Evolutionary conservation across 1,140 invertebrate species (phyloP).

Genomic region (Drosophila nannoptera): DNA sequence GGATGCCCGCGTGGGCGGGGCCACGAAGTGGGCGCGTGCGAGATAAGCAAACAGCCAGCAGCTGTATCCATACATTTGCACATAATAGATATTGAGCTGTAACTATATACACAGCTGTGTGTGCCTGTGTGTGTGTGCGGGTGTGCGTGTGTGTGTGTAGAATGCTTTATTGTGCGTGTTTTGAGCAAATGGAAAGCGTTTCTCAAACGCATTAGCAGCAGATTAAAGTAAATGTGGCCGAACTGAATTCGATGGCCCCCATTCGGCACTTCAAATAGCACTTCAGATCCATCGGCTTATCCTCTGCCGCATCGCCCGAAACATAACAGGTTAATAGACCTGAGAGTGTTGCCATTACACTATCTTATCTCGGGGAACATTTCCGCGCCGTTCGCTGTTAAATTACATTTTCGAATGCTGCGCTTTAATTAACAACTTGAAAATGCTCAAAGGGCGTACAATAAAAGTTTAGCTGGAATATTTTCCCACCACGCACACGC

Average conservation of each 20-base stretch:
- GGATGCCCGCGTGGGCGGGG: constrained; percentile 14
- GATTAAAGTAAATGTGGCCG: constrained; percentile 31
- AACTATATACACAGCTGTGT: constrained; percentile 4
- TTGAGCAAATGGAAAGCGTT: constrained; percentile 59
- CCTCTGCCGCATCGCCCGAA: not conserved
- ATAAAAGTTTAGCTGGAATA: too few species aligned
- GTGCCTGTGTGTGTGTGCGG: not conserved
- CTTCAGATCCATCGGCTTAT: not conserved
- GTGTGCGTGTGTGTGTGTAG: constrained; percentile 31
- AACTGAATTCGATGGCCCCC: constrained; percentile 14
- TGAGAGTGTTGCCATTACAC: not conserved
- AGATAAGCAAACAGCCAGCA: constrained; percentile 61
- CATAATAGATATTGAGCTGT: constrained; percentile 63
- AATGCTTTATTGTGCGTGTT: constrained; percentile 36
- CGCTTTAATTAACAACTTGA: not conserved
- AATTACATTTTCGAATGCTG: not conserved
- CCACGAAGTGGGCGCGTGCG: constrained; percentile 45
- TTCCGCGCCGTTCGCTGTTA: not conserved
- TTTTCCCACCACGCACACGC: too few species aligned
- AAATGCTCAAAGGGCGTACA: too few species aligned
- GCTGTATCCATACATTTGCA: constrained; percentile 65
- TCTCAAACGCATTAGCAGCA: constrained; percentile 40
- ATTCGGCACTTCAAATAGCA: constrained; percentile 17
- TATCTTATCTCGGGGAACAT: constrained; percentile 1
- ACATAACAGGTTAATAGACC: not conserved